Evolutionary conservation across 1,140 invertebrate species (phyloP).

Genomic region (Halotydeus destructor): DNA sequence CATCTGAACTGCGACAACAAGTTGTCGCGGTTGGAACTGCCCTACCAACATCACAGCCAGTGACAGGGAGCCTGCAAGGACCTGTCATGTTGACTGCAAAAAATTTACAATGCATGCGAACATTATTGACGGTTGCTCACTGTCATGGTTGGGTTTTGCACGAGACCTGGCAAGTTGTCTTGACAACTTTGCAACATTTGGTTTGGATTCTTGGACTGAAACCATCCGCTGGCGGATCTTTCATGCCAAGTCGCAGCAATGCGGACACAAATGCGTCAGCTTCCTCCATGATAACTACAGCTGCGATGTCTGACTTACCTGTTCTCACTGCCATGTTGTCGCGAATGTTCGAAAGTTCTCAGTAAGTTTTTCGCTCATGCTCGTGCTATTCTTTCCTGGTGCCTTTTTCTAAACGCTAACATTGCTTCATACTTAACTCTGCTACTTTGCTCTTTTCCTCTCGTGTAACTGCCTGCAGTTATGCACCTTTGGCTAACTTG

Average conservation of each 20-base stretch:
- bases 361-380: slow-evolving; percentile 25
- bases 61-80: slow-evolving; percentile 39
- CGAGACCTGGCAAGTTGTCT: slow-evolving; percentile 80
- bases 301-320: slow-evolving; percentile 84
- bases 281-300: slow-evolving; percentile 81
- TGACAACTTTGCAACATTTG: slow-evolving; percentile 67
- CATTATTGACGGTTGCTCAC: slow-evolving; percentile 65
- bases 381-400: neutral
- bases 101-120: slow-evolving; percentile 86
- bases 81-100: slow-evolving; percentile 84
- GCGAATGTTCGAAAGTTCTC: slow-evolving; percentile 78
- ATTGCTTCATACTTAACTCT: neutral
- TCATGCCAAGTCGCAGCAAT: slow-evolving; percentile 44
- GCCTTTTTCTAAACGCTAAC: neutral
- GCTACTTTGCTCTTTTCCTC: neutral
- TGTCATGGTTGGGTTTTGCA: slow-evolving; percentile 77
- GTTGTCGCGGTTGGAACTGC: slow-evolving; percentile 77
- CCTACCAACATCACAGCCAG: slow-evolving; percentile 48
- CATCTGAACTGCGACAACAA: slow-evolving; percentile 49
- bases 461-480: slow-evolving; percentile 7
- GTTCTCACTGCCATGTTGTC: slow-evolving; percentile 79
- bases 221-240: slow-evolving; percentile 68
- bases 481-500: slow-evolving; percentile 12
- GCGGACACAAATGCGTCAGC: slow-evolving; percentile 36
- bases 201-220: slow-evolving; percentile 95